Conservation (phyloP, 2,888 invertebrate species). For the Rhogogaster chlorosoma region DNA sequence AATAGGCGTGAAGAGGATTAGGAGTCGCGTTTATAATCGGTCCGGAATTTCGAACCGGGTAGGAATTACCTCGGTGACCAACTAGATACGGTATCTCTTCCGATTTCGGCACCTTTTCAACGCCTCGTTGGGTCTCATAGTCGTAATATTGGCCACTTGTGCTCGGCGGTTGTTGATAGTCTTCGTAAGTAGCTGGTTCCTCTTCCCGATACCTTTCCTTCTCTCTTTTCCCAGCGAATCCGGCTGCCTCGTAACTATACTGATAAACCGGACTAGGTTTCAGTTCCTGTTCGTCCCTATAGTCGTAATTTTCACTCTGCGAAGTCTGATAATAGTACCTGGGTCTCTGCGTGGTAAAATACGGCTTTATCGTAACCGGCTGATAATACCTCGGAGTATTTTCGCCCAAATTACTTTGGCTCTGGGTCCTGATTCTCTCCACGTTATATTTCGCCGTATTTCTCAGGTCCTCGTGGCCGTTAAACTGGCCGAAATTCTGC, state of each 20-base stretch:
- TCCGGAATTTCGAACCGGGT: constrained; percentile 67
- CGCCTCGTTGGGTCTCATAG: constrained; percentile 59
- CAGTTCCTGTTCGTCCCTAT: constrained; percentile 59
- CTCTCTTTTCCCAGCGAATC: constrained; percentile 70
- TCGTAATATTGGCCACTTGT: constrained; percentile 61
- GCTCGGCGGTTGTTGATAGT: constrained; percentile 64
- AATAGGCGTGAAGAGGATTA: constrained; percentile 82
- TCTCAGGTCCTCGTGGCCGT: constrained; percentile 57
- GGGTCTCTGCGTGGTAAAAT: constrained; percentile 63
- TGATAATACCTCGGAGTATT: constrained; percentile 67
- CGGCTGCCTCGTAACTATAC: constrained; percentile 85
- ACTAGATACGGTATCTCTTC: background rate
- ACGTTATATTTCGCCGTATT: constrained; percentile 59
- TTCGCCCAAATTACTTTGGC: constrained; percentile 64
- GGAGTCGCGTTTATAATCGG: constrained; percentile 77
- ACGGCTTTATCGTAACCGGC: constrained; percentile 60
- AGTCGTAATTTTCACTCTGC: constrained; percentile 68
- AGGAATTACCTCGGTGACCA: constrained; percentile 19
- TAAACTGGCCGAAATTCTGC: constrained; percentile 63
- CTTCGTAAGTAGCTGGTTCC: constrained; percentile 60
- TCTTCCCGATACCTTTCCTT: constrained; percentile 57
- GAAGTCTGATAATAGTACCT: constrained; percentile 72
- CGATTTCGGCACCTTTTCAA: constrained; percentile 53
- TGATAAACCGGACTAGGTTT: constrained; percentile 85
- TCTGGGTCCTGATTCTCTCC: constrained; percentile 59